phyloP scores from a whole-genome alignment of 2,113 vertebrate species.

The Gopherus flavomarginatus region DNA sequence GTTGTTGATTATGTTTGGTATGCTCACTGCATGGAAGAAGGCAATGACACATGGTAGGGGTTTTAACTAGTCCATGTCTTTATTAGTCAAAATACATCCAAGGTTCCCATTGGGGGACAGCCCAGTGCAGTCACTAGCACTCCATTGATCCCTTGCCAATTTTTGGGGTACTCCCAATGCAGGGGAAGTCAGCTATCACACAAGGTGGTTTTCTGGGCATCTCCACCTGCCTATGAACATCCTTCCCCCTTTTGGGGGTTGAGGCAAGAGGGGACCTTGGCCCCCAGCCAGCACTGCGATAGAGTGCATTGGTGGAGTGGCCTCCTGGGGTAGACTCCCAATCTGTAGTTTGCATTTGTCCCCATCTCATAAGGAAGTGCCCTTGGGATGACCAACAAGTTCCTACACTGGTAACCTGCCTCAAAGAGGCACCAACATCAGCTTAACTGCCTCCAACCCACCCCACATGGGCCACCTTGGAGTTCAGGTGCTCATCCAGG shows the following conservation, averaged over 20 bases:
- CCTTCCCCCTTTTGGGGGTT: not conserved
- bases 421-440: not conserved
- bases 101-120: not conserved
- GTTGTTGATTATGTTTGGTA: not conserved
- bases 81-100: not conserved
- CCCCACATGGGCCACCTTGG: not conserved
- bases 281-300: not conserved
- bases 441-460: not conserved
- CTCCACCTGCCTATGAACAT: too few species aligned
- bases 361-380: too few species aligned
- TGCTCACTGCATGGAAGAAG: not conserved
- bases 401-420: not conserved
- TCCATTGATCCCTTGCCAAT: too few species aligned
- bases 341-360: too few species aligned
- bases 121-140: too few species aligned
- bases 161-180: too few species aligned
- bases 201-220: too few species aligned
- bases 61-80: not conserved
- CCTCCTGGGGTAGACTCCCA: too few species aligned
- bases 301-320: not conserved
- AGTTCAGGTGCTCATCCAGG: not conserved
- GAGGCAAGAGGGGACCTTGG: not conserved
- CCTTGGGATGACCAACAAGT: not conserved
- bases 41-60: not conserved
- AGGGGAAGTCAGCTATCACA: too few species aligned